A percentile compares a stretch with the other conserved stretches of the same genome.
These are phyloP conservation scores for Notothenia rossii DNA, from an alignment of 2,113 vertebrate genomes.

Conservation along the genomic window DNA sequence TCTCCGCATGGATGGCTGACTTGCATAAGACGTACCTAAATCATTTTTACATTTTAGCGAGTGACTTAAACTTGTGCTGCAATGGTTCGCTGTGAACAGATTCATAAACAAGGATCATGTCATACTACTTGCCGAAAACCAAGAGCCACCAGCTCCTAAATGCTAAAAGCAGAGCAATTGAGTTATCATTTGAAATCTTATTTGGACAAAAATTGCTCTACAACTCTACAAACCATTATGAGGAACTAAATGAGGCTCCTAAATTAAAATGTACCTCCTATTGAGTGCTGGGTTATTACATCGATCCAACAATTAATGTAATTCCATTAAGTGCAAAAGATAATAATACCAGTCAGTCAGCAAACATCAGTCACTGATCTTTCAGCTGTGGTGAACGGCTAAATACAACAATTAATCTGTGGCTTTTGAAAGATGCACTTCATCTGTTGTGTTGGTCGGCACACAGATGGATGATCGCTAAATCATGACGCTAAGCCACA, in stretches of 20 bases:
- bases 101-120: neutral
- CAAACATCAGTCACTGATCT: neutral
- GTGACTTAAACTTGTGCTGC: neutral
- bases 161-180: neutral
- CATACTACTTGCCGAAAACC: neutral
- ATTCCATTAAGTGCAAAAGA: neutral
- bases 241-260: neutral
- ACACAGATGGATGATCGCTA: slow-evolving; percentile 15
- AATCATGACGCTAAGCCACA: neutral
- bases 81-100: neutral
- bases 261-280: slow-evolving; percentile 14
- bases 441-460: neutral
- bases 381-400: neutral
- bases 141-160: neutral
- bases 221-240: neutral
- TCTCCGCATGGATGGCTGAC: neutral
- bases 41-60: neutral
- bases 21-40: neutral
- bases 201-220: neutral
- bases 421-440: slow-evolving; percentile 3
- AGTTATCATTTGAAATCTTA: neutral
- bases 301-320: neutral
- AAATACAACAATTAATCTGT: neutral
- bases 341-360: neutral
- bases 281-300: neutral